Evolutionary conservation across 2,113 vertebrate genomes (phyloP).

Genomic region (Chaetodon trifascialis): DNA sequence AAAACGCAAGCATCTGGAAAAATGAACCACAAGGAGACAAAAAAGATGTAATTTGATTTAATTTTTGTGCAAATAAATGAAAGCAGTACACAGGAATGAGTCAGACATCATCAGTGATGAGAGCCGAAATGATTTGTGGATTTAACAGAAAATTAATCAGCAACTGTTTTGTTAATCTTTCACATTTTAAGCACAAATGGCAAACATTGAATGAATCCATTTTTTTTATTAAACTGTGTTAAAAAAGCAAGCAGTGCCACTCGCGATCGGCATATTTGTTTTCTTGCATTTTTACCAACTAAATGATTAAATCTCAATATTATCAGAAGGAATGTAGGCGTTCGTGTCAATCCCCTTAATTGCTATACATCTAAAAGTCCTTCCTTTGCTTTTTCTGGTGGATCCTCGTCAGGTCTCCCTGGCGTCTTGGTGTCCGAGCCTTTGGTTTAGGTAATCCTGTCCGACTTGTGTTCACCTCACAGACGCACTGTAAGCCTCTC

Average conservation of each 20-base stretch:
- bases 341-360: not conserved
- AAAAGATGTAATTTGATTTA: not conserved
- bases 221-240: too few species aligned
- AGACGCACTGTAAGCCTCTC: not conserved
- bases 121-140: not conserved
- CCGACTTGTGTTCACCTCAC: slow-evolving; percentile 8
- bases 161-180: too few species aligned
- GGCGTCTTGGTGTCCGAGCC: not conserved
- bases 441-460: not conserved
- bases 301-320: not conserved
- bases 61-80: not conserved
- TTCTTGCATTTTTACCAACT: not conserved
- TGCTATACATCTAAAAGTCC: not conserved
- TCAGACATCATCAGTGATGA: not conserved
- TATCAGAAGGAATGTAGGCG: not conserved
- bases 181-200: too few species aligned
- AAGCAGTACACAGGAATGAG: not conserved
- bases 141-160: too few species aligned
- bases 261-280: not conserved
- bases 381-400: not conserved
- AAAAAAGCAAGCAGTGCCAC: not conserved
- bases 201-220: too few species aligned
- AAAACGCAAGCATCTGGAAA: not conserved
- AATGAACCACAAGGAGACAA: not conserved
- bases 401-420: not conserved